Evolutionary conservation across 2,113 vertebrate species (phyloP).

Genomic region (Aptenodytes forsteri): DNA sequence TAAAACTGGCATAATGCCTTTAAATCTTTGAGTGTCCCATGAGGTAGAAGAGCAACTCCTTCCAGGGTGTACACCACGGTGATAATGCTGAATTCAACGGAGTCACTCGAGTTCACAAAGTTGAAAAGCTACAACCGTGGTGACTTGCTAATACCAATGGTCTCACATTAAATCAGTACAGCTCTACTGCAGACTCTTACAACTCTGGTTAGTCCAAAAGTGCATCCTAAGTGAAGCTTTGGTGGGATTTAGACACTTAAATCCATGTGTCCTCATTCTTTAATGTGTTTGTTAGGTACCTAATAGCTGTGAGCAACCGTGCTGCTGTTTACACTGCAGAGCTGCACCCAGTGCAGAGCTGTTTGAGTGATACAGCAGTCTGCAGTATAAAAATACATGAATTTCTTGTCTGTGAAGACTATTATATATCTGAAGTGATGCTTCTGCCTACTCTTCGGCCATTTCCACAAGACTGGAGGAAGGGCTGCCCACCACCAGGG

Average conservation of each 20-base stretch:
- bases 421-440: not conserved
- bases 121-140: not conserved
- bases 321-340: not conserved
- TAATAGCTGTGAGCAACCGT: not conserved
- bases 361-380: not conserved
- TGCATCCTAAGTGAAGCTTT: not conserved
- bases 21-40: not conserved
- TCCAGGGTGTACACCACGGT: accelerated
- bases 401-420: not conserved
- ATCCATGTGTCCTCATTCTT: not conserved
- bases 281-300: not conserved
- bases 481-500: not conserved
- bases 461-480: not conserved
- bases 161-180: not conserved
- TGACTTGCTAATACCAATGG: not conserved
- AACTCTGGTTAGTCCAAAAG: not conserved
- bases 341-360: not conserved
- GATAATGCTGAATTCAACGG: not conserved
- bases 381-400: not conserved
- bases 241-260: not conserved
- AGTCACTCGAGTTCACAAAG: not conserved
- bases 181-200: not conserved
- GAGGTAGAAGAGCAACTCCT: not conserved
- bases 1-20: not conserved
- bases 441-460: not conserved